Base-by-base conservation (phyloP, 2,888 invertebrate genomes). In the Anthoptus insignis region DNA sequence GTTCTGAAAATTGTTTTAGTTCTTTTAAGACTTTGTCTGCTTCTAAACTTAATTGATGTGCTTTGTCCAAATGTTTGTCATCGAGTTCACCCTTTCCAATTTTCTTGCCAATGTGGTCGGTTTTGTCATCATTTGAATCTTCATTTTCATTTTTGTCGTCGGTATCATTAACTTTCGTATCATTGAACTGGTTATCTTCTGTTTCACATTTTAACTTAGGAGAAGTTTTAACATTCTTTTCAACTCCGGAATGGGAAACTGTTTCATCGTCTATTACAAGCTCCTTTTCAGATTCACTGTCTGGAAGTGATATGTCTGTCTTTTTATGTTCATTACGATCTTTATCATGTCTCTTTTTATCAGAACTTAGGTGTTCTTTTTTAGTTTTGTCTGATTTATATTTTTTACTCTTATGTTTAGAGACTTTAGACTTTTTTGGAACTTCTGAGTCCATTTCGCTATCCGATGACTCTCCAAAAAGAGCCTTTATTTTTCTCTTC, bases 381-480 rank as follows among this genome's bases (percentile, higher is more conserved):
- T 52, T 64, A n/a, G 9, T 24, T 16, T 64, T 58, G 16, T 64
- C 64, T 6, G 50, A 45, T 59, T 70, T 72, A 27, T 67, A 59
- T 34, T 67, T 68, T 49, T 66, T 70, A 2, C 45, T 65, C n/a
- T 66, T 58, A 39, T 57, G 45, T 66, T 72, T 70, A 8, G 66
- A 61, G 32, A 63, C 37, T 78, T 86, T 87, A 3, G 53, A 63
- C 76, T 78, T 84, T 80, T 87, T 87, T 7, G 63, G 37, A 34
- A 74, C 69, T 64, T 75, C 74, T 34, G 61, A 47, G 68, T 89
- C 88, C 11, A 68, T 68, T 24, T 93, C 92, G 69, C 89, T 90
- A 5, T 90, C 93, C 1, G 92, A 91, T 6, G 93, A 92, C 67
- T 94, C 94, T 3, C 94, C 94, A 79, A 94, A 94, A 7, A 94